phyloP scores from a whole-genome alignment of 2,113 vertebrate genomes.

The Engraulis encrasicolus region DNA sequence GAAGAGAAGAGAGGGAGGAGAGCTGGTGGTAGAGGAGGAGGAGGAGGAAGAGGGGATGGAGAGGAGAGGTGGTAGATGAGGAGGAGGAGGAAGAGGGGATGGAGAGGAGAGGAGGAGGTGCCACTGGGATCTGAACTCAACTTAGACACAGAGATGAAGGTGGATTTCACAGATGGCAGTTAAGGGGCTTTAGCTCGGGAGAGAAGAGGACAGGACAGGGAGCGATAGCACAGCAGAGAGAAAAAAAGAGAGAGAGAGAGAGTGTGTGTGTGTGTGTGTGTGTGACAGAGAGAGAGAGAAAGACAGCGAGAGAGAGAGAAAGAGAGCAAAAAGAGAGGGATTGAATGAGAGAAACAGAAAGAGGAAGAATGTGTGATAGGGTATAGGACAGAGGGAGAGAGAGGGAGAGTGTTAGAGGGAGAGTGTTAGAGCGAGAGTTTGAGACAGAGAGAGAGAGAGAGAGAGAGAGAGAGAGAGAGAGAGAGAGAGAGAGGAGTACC shows the following conservation, averaged over 20 bases:
- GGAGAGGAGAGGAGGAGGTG: slow-evolving; percentile 62
- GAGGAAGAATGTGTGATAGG: no score
- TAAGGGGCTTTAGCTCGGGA: slow-evolving; percentile 68
- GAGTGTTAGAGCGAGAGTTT: not conserved
- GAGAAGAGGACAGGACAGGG: slow-evolving; percentile 32
- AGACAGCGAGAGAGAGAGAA: not conserved
- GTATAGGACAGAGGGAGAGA: not conserved
- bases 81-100: no score
- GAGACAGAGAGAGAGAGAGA: not conserved
- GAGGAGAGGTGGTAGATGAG: not conserved
- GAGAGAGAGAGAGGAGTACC: not conserved
- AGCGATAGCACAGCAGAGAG: not conserved
- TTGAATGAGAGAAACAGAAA: not conserved
- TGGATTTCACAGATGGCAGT: slow-evolving; percentile 82
- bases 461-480: not conserved
- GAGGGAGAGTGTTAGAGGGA: not conserved
- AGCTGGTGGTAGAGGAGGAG: not conserved
- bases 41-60: slow-evolving; percentile 48
- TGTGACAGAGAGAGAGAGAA: not conserved
- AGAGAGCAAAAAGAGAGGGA: not conserved
- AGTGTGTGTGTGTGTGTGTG: not conserved
- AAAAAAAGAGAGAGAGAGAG: slow-evolving; percentile 9
- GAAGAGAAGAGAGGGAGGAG: no score
- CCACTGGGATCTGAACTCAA: slow-evolving; percentile 78
- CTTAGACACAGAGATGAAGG: slow-evolving; percentile 80